phyloP scores from a whole-genome alignment of 2,888 invertebrate species.

The Netelia fuscicornis region DNA sequence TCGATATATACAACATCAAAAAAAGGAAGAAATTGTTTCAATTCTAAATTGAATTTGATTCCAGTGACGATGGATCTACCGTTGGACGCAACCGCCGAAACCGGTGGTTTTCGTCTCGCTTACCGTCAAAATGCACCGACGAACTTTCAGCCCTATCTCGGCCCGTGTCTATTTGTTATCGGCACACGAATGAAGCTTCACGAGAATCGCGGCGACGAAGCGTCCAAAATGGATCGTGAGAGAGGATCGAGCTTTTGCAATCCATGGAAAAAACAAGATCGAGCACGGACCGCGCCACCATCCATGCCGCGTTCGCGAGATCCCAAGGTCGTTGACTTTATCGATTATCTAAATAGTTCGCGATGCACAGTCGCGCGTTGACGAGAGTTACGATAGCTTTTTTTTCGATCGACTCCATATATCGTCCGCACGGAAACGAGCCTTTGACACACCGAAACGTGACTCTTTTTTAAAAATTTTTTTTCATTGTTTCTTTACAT shows the following conservation, averaged over 20 bases:
- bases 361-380: constrained; percentile 69
- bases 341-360: constrained; percentile 76
- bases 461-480: not conserved
- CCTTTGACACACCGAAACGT: not conserved
- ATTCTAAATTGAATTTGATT: too few relatives aligned
- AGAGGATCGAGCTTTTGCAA: constrained; percentile 64
- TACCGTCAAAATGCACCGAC: constrained; percentile 91
- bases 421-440: too few relatives aligned
- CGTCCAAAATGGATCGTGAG: constrained; percentile 80
- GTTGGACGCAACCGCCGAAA: constrained; percentile 89
- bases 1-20: not conserved
- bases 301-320: constrained; percentile 73
- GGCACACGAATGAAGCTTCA: constrained; percentile 85
- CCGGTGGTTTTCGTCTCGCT: constrained; percentile 92
- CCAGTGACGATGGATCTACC: constrained; percentile 92
- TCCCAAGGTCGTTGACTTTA: constrained; percentile 77
- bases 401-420: not conserved
- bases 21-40: too few relatives aligned
- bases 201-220: constrained; percentile 57
- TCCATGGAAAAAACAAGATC: constrained; percentile 73
- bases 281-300: constrained; percentile 78
- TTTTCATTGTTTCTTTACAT: not conserved
- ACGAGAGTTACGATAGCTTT: constrained; percentile 28
- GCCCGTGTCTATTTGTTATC: constrained; percentile 89
- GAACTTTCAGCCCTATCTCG: constrained; percentile 91